Conservation (phyloP, 2,113 vertebrate species). For the Dendrocopos noguchii region DNA sequence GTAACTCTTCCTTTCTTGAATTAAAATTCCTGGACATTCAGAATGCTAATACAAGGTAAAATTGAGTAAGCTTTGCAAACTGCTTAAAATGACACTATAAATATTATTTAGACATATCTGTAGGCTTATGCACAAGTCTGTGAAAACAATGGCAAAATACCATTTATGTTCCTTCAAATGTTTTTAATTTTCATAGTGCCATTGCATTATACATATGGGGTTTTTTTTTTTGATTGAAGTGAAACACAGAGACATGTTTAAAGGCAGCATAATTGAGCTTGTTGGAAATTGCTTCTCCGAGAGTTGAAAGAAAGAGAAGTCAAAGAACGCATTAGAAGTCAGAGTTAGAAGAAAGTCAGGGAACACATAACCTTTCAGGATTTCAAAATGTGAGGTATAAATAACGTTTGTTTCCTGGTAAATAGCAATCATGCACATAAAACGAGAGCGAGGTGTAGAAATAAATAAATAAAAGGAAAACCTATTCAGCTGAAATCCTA, state of each 20-base stretch:
- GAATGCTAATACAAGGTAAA: background rate
- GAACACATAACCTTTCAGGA: constrained; percentile 20
- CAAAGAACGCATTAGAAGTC: constrained; percentile 33
- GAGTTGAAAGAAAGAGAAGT: constrained; percentile 19
- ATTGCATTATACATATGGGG: background rate
- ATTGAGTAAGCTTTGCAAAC: constrained; percentile 11
- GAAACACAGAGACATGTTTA: background rate
- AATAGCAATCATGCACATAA: constrained; percentile 64
- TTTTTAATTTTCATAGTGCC: constrained; percentile 39
- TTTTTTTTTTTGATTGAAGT: background rate
- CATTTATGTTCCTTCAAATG: constrained; percentile 18
- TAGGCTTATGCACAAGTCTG: background rate
- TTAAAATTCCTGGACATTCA: constrained; percentile 34
- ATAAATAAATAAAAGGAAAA: constrained; percentile 47
- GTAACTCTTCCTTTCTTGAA: background rate
- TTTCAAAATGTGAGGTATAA: constrained; percentile 54
- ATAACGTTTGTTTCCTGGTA: constrained; percentile 61
- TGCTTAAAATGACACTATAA: constrained; percentile 46
- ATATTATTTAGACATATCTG: constrained; percentile 53
- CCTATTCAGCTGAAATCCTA: constrained; percentile 52
- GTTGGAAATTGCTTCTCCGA: constrained; percentile 44
- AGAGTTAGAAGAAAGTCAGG: constrained; percentile 22
- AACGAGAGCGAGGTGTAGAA: constrained; percentile 32
- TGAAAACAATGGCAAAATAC: constrained; percentile 53
- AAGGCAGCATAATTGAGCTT: constrained; percentile 18